Evolutionary conservation across 37 sponge, comb jelly and placozoan species (phyloP).

Genomic region (Ianthella basta): DNA sequence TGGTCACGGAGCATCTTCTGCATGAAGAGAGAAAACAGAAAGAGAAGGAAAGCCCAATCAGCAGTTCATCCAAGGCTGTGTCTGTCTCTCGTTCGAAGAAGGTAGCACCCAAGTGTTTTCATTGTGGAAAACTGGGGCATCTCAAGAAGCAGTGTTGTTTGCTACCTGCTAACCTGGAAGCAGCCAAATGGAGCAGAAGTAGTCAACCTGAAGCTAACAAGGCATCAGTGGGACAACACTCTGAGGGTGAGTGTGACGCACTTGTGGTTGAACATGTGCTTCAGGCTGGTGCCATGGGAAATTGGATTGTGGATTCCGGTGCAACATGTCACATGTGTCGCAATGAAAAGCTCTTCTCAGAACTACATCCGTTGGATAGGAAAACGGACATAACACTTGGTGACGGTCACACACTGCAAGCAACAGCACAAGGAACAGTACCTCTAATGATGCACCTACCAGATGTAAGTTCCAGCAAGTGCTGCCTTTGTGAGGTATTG

Average conservation of each 20-base stretch:
- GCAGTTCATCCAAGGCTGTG: slow-evolving; percentile 7
- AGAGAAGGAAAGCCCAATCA: neutral
- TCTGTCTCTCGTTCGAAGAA: slow-evolving; percentile 3
- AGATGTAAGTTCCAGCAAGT: slow-evolving; percentile 35
- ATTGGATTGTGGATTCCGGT: no score
- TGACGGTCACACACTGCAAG: slow-evolving; percentile 45
- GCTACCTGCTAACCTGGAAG: neutral
- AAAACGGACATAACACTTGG: slow-evolving; percentile 51
- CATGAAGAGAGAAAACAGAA: slow-evolving; percentile 30
- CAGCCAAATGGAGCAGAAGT: neutral
- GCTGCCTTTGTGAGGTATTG: slow-evolving; percentile 50
- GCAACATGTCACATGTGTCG: neutral
- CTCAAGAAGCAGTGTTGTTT: slow-evolving; percentile 9
- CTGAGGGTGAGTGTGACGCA: neutral
- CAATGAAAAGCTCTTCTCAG: neutral
- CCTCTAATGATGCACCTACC: slow-evolving; percentile 29
- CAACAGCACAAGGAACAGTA: slow-evolving; percentile 18
- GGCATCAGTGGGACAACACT: neutral
- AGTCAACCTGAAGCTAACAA: neutral
- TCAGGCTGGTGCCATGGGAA: neutral
- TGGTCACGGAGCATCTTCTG: no score
- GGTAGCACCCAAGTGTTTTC: no score
- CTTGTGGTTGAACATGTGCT: neutral
- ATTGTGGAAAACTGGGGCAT: neutral
- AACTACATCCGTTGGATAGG: no score